These are phyloP conservation scores for Microtus richardsoni DNA, from an alignment of 2,113 vertebrate species.

Conservation along the genomic window DNA sequence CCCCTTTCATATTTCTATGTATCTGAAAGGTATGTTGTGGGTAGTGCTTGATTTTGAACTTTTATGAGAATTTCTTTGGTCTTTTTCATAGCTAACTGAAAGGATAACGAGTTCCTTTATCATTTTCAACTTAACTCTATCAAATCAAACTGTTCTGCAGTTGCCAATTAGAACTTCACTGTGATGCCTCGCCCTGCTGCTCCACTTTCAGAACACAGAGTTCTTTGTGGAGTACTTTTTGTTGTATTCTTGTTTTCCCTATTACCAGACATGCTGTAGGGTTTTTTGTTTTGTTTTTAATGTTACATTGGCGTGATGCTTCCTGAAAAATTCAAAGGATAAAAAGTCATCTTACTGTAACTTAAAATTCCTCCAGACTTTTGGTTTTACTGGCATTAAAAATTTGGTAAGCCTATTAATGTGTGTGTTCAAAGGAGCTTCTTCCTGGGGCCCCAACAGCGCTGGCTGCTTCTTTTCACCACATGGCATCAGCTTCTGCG, in stretches of 20 bases:
- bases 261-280: constrained; percentile 50
- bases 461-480: constrained; percentile 57
- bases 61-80: constrained; percentile 48
- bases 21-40: background rate
- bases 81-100: constrained; percentile 54
- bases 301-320: constrained; percentile 61
- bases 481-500: background rate
- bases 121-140: constrained; percentile 37
- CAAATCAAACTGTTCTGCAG: constrained; percentile 22
- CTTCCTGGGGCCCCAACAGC: constrained; percentile 5
- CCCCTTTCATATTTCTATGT: background rate
- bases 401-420: constrained; percentile 69
- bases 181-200: background rate
- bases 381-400: constrained; percentile 74
- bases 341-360: constrained; percentile 73
- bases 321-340: constrained; percentile 72
- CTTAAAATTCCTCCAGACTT: constrained; percentile 65
- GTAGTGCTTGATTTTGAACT: constrained; percentile 26
- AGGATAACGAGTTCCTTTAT: constrained; percentile 26
- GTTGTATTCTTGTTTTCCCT: constrained; percentile 30
- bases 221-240: constrained; percentile 32
- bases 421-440: constrained; percentile 69
- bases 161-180: background rate
- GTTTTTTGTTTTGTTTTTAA: background rate
- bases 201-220: background rate